phyloP scores from a whole-genome alignment of 2,113 vertebrate species.

The Heptranchias perlo region DNA sequence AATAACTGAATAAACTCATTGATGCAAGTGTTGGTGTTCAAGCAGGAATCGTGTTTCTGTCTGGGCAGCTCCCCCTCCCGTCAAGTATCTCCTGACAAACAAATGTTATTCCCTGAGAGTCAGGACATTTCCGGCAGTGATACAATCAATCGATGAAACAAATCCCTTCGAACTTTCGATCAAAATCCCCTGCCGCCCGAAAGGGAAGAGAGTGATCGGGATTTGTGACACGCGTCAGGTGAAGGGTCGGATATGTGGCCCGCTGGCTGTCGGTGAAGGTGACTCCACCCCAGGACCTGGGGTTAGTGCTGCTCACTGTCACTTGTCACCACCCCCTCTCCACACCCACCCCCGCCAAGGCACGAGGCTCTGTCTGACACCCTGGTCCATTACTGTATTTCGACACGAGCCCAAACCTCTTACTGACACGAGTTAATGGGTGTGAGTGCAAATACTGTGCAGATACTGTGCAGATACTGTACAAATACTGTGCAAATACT shows the following conservation, averaged over 20 bases:
- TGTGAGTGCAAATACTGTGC: too few relatives aligned
- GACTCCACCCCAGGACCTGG: not conserved
- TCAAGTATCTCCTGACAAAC: not conserved
- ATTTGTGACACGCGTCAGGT: not conserved
- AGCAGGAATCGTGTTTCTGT: not conserved
- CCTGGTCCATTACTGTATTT: too few relatives aligned
- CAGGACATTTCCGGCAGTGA: not conserved
- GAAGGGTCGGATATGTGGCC: not conserved
- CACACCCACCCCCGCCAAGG: not conserved
- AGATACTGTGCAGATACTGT: too few relatives aligned
- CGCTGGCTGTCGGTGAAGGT: not conserved
- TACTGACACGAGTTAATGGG: too few relatives aligned
- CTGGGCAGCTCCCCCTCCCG: not conserved
- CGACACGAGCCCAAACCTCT: too few relatives aligned
- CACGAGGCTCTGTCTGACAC: too few relatives aligned
- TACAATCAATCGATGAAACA: not conserved
- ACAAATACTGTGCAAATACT: too few relatives aligned
- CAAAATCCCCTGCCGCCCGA: not conserved
- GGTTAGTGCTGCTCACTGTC: not conserved
- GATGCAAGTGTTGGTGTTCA: not conserved
- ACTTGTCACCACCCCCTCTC: too few relatives aligned
- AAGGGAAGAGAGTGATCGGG: not conserved
- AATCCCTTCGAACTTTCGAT: not conserved
- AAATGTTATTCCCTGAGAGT: not conserved
- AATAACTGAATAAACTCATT: not conserved